These are phyloP conservation scores for Syngnathus rostellatus DNA, from an alignment of 2,797 vertebrate species.

Conservation along the genomic window DNA sequence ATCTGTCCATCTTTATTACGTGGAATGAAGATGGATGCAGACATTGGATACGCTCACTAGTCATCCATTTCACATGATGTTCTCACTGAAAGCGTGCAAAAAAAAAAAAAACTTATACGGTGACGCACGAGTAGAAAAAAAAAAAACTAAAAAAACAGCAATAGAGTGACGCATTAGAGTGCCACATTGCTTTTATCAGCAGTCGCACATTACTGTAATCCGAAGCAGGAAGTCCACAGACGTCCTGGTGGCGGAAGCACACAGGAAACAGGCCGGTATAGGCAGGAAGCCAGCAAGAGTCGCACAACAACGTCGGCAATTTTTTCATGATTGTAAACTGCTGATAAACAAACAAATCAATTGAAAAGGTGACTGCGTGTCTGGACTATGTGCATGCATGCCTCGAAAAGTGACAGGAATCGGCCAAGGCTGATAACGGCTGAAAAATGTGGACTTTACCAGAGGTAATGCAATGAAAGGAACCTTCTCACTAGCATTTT, in stretches of 20 bases:
- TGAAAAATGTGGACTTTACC: neutral
- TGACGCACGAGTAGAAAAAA: constrained; percentile 5
- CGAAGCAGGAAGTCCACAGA: constrained; percentile 47
- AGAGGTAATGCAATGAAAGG: neutral
- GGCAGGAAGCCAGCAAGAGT: constrained; percentile 49
- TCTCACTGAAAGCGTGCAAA: constrained; percentile 18
- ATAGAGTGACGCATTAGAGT: constrained; percentile 22
- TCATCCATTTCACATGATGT: constrained; percentile 37
- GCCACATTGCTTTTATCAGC: constrained; percentile 49
- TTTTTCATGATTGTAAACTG: constrained; percentile 21
- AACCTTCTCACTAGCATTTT: neutral
- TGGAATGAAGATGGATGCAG: constrained; percentile 57
- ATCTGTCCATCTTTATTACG: constrained; percentile 41
- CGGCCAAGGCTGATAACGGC: neutral
- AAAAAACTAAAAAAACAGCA: constrained; percentile 21
- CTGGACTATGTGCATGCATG: neutral
- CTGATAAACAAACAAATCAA: constrained; percentile 38
- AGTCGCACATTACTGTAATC: constrained; percentile 41
- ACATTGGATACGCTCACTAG: constrained; percentile 18
- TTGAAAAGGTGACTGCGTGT: constrained; percentile 10
- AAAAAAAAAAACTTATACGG: neutral
- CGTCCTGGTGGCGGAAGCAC: constrained; percentile 49
- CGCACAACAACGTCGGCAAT: constrained; percentile 20
- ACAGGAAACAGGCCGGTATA: constrained; percentile 58
- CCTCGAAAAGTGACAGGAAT: neutral